Evolutionary conservation across 2,797 vertebrate genomes (phyloP), one percentile per base, ranked within the genome.

Genomic region (Oceanodroma leucorhoa): DNA sequence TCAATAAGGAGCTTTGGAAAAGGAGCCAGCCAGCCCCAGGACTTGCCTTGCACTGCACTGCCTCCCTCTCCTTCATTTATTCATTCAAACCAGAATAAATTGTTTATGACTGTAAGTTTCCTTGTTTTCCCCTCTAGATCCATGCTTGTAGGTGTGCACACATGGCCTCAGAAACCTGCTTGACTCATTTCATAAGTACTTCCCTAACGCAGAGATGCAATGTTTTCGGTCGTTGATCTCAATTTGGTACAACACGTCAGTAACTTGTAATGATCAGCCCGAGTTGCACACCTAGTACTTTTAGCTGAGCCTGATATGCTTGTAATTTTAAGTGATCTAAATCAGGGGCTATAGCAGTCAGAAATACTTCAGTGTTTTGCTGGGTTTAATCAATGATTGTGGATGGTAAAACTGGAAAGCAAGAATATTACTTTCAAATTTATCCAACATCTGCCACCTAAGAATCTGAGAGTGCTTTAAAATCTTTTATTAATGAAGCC

Each of bases 401-500:
- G n/a, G 41, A 79, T 36, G 40, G 64, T 67, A 58, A 72, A 89
- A 67, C 69, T 57, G 70, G 34, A 91, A 95, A 93, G 66, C n/a
- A 64, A 60, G 80, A 91, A 88, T 81, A 65, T 65, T 83, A 75
- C 54, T 87, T 94, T 91, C 36, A 55, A 58, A 66, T 93, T 94
- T 83, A 88, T 84, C 82, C 65, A 69, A 72, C 34, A 91, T 34
- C 54, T 91, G 79, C 57, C 72, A 94, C 70, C 57, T 64, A 65
- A 72, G 51, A 83, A 90, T 70, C 46, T 89, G 65, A 55, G 36
- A 40, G 6, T 67, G 69, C 67, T 86, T 81, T 91, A 34, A 77
- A 77, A 83, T 77, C 18, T 90, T 90, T 70, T 85, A 78, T 86
- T 95, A 97, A 96, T 83, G 54, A 88, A 96, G 46, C 43, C 23